Evolutionary conservation across 1,140 invertebrate genomes (phyloP).

Genomic region (Brachionus plicatilis): DNA sequence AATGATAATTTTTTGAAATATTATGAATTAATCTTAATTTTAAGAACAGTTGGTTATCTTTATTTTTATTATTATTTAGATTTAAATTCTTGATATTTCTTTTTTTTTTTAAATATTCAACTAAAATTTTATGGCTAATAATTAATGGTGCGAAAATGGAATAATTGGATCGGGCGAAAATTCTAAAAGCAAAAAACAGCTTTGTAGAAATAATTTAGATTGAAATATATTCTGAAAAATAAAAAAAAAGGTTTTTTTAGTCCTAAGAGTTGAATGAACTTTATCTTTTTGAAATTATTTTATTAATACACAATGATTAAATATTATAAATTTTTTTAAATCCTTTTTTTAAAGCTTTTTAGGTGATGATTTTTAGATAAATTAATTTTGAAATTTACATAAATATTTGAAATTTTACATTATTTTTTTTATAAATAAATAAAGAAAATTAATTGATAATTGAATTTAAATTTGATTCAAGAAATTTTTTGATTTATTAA

Average conservation of each 20-base stretch:
- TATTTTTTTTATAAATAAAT: too few species aligned
- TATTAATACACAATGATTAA: neutral
- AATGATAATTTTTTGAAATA: neutral
- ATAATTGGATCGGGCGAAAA: neutral
- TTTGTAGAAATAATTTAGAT: neutral
- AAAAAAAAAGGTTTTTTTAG: neutral
- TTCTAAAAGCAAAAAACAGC: neutral
- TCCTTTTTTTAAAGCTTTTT: neutral
- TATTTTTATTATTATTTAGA: neutral
- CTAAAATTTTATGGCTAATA: neutral
- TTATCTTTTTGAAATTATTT: neutral
- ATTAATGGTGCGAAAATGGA: neutral
- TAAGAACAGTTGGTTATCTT: neutral
- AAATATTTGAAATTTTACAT: too few species aligned
- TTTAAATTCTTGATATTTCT: neutral
- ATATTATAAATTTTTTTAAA: neutral
- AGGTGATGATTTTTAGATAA: neutral
- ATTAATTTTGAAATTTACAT: neutral
- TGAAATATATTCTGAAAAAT: neutral
- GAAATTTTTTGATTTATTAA: too few species aligned
- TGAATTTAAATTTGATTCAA: too few species aligned
- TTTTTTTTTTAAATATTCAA: neutral
- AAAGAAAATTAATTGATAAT: too few species aligned
- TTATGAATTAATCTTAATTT: neutral
- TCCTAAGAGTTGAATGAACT: neutral